Evolutionary conservation across 2,113 vertebrate species (phyloP), one percentile per base, ranked within the genome.

Genomic region (Neolamprologus caudopunctatus): DNA sequence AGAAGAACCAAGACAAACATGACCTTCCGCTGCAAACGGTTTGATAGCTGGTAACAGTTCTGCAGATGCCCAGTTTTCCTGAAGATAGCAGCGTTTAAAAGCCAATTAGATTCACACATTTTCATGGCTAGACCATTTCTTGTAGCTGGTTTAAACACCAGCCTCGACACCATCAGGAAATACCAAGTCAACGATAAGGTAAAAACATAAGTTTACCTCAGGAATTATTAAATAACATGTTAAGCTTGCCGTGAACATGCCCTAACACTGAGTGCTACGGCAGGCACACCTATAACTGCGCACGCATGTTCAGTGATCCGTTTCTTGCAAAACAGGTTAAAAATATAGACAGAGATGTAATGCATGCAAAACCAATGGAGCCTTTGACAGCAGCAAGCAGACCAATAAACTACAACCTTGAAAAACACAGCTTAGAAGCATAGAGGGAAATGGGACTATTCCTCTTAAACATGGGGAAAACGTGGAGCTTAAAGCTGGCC

Each of bases 381-480:
- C 54, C 75, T 82, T 71, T 92, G 88, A 87, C 84, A 86, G 85
- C 51, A 33, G 68, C 28, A 82, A 83, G 73, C 45, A 88, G 66
- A 68, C 54, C n/a, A 14, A 93, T 78, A 82, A 88, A 40, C 40
- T 86, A 21, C 90, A 87, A 53, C 85, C 71, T 88, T 81, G 80
- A 80, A 68, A 88, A 61, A 89, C 85, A 90, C 51, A 80, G 75
- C 53, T 92, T 78, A 83, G 71, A 75, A 82, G 85, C 85, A 88
- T 82, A 83, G 57, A 86, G 84, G 45, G 26, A 89, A 91, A 92
- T 81, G 53, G 83, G 57, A 84, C 51, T 53, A 31, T 66, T 82
- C 37, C 85, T 90, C 84, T 86, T 89, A 85, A 90, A 84, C 75
- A 84, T n/a, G 55, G 80, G 90, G 66, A 85, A 94, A 94, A 94